Evolutionary conservation across 2,113 vertebrate species (phyloP).

Genomic region (Embiotoca jacksoni): DNA sequence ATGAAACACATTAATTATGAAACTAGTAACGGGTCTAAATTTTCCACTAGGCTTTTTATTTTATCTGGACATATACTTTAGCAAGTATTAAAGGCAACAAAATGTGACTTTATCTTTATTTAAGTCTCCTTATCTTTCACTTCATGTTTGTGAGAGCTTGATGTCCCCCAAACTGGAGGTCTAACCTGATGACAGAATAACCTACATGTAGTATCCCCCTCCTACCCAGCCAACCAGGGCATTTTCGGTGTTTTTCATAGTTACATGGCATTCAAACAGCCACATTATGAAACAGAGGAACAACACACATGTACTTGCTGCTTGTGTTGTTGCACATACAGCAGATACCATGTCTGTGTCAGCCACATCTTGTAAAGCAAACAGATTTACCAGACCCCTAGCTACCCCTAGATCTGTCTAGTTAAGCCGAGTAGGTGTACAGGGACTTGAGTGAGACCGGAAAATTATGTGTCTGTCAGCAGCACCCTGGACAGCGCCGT

Average conservation of each 20-base stretch:
- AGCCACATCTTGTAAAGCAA: slow-evolving; percentile 45
- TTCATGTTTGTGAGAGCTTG: neutral
- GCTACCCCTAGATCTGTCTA: slow-evolving; percentile 44
- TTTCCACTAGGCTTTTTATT: neutral
- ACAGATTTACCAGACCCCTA: slow-evolving; percentile 37
- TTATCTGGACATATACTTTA: neutral
- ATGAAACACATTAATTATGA: too few species aligned
- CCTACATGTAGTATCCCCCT: neutral
- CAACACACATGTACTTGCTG: neutral
- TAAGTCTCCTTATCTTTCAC: neutral
- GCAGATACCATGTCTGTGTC: slow-evolving; percentile 34
- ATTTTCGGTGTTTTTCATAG: neutral
- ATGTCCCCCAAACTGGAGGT: neutral
- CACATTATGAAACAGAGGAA: slow-evolving; percentile 11
- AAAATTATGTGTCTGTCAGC: slow-evolving; percentile 75
- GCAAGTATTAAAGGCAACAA: neutral
- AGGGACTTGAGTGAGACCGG: slow-evolving; percentile 49
- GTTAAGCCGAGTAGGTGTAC: slow-evolving; percentile 60
- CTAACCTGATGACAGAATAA: neutral
- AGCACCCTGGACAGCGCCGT: slow-evolving; percentile 82
- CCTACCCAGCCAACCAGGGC: neutral
- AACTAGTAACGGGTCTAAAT: neutral
- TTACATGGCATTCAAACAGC: slow-evolving; percentile 16
- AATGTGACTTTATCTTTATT: neutral
- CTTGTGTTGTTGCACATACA: slow-evolving; percentile 35